Conservation (phyloP, 2,888 invertebrate species). For the Sinelater perroti region DNA sequence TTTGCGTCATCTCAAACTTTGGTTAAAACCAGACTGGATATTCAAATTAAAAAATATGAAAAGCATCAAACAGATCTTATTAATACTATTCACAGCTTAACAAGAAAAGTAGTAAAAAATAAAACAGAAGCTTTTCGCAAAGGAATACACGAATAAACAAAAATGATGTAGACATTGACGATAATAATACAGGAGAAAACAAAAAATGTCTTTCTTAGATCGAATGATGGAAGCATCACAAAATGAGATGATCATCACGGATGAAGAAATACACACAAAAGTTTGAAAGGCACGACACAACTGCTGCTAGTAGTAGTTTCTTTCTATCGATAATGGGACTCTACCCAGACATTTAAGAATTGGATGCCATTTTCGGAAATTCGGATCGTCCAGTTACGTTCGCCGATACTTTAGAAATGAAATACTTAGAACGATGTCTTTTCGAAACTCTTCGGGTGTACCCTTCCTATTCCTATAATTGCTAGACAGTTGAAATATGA, state of each 20-base stretch:
- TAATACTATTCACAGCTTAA: conserved; percentile 80
- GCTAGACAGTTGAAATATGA: conserved; percentile 76
- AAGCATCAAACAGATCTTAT: conserved; percentile 77
- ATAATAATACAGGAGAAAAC: conserved; percentile 83
- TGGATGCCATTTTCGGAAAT: conserved; percentile 80
- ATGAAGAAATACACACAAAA: conserved; percentile 87
- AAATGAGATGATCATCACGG: conserved; percentile 76
- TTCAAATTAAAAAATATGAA: conserved; percentile 79
- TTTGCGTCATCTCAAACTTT: conserved; percentile 80
- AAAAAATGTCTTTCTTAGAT: conserved; percentile 88
- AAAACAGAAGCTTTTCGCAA: conserved; percentile 69
- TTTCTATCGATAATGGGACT: conserved; percentile 83
- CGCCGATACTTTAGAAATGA: conserved; percentile 81
- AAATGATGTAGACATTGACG: conserved; percentile 84
- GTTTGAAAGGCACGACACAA: conserved; percentile 90
- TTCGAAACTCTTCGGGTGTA: conserved; percentile 80
- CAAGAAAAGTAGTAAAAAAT: conserved; percentile 74
- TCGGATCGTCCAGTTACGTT: conserved; percentile 80
- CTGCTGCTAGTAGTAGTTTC: conserved; percentile 88
- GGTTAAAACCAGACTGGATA: conserved; percentile 79
- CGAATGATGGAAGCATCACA: conserved; percentile 86
- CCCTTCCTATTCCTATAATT: conserved; percentile 82
- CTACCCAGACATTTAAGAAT: conserved; percentile 78
- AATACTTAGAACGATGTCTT: conserved; percentile 81
- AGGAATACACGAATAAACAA: conserved; percentile 62